Evolutionary conservation across 2,113 vertebrate species (phyloP), one percentile per base, ranked within the genome.

Genomic region (Philantomba maxwellii): DNA sequence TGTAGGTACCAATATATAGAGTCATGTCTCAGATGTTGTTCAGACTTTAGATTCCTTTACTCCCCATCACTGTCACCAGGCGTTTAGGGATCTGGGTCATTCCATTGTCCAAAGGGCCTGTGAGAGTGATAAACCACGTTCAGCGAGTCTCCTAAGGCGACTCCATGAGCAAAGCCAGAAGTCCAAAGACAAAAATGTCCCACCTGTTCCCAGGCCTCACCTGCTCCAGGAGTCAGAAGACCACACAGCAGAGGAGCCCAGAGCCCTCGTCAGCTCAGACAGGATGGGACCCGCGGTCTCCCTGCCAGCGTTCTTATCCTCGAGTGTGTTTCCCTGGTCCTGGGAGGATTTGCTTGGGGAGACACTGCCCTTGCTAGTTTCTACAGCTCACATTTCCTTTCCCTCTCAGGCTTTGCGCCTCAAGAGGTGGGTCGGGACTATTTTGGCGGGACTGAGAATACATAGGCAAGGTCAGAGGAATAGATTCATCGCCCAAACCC

Each of bases 151-250:
- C 70, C n/a, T 5, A 26, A 73, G 19, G n/a, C 2, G 36, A 5
- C 16, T 87, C n/a, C 13, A 7, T 51, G 36, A 58, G 14, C 85
- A 91, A 82, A 55, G 1, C 7, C 43, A 60, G 4, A 86, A 25
- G 7, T 12, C 0, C 4, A 15, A 36, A 3, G 45, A 19, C 0
- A 16, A 45, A 25, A 28, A 26, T 30, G 60, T 3, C 25, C 21
- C n/a, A 25, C 7, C 64, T 39, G 30, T 16, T 9, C 16, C 45
- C 33, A 89, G 64, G 26, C 88, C 60, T 93, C 43, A 89, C 78
- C 77, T 89, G 70, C 13, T 23, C 62, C 36, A 92, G 58, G 30
- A 95, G 45, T 43, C 87, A 87, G n/a, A 87, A 39, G 36, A 5
- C 21, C 60, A 88, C n/a, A 30, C 39, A 53, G 16, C 1, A 30